These are phyloP conservation scores for Xerus inauris DNA, from an alignment of 2,113 vertebrate species.

Conservation along the genomic window DNA sequence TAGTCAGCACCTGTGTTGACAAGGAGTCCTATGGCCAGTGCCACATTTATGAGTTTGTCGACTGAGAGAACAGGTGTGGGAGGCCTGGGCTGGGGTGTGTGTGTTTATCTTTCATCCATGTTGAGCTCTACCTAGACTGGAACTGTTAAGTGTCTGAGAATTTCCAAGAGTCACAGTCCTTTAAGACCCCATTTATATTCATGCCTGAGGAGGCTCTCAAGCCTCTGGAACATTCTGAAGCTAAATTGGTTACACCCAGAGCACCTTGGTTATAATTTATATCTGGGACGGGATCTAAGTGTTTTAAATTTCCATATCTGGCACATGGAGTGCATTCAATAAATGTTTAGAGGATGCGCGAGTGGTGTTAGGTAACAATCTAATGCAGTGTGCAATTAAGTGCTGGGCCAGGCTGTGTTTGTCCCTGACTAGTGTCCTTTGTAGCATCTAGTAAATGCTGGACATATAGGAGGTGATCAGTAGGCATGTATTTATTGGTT, in stretches of 20 bases:
- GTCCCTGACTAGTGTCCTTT: not conserved
- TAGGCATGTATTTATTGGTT: not conserved
- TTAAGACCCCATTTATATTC: not conserved
- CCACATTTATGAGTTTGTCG: not conserved
- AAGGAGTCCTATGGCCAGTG: not conserved
- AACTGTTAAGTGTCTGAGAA: not conserved
- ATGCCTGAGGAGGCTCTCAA: not conserved
- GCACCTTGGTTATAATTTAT: not conserved
- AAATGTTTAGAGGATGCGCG: accelerated
- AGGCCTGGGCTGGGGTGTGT: not conserved
- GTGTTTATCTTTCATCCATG: not conserved
- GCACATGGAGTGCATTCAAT: not conserved
- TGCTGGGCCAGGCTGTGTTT: not conserved
- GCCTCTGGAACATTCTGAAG: constrained; percentile 34
- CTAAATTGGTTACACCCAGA: not conserved
- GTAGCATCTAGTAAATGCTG: not conserved
- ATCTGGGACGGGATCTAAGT: not conserved
- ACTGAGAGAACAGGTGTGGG: not conserved
- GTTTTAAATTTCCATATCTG: not conserved
- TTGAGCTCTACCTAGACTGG: not conserved
- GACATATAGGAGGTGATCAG: not conserved
- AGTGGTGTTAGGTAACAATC: not conserved
- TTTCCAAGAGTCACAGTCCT: not conserved
- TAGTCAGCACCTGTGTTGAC: not conserved
- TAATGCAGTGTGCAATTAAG: accelerated